Conservation (phyloP, 2,113 vertebrate genomes). For the Symphodus melops region DNA sequence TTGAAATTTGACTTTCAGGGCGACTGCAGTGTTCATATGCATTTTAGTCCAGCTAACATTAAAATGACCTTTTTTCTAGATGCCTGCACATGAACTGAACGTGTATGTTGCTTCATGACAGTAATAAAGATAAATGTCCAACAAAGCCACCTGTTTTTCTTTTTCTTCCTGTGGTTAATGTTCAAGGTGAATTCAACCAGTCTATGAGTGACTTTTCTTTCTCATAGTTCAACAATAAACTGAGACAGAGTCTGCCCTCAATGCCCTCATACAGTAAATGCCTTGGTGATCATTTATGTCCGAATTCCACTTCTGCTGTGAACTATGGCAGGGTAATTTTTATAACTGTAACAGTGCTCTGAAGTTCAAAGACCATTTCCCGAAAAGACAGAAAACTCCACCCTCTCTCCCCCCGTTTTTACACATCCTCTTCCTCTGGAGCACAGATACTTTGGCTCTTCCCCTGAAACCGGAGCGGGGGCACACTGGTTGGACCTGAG, state of each 20-base stretch:
- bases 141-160: conserved; percentile 27
- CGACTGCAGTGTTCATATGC: too few species aligned
- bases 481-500: conserved; percentile 50
- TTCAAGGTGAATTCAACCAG: background rate
- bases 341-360: conserved; percentile 26
- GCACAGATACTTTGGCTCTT: conserved; percentile 66
- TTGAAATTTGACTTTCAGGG: too few species aligned
- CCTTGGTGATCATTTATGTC: conserved; percentile 10
- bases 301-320: conserved; percentile 38
- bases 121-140: background rate
- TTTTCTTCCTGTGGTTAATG: conserved; percentile 28
- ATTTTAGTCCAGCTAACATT: too few species aligned
- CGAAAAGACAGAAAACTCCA: conserved; percentile 44
- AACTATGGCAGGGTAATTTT: conserved; percentile 31
- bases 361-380: conserved; percentile 59
- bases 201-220: conserved; percentile 4
- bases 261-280: background rate
- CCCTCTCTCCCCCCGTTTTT: conserved; percentile 51
- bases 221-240: background rate
- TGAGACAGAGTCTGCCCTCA: conserved; percentile 22
- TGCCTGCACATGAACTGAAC: too few species aligned
- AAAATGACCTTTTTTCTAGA: too few species aligned
- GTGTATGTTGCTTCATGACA: conserved; percentile 11
- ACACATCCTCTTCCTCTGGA: conserved; percentile 69
- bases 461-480: conserved; percentile 53